These are phyloP conservation scores for Barnardius zonarius DNA, from an alignment of 2,113 vertebrate genomes.

Conservation along the genomic window DNA sequence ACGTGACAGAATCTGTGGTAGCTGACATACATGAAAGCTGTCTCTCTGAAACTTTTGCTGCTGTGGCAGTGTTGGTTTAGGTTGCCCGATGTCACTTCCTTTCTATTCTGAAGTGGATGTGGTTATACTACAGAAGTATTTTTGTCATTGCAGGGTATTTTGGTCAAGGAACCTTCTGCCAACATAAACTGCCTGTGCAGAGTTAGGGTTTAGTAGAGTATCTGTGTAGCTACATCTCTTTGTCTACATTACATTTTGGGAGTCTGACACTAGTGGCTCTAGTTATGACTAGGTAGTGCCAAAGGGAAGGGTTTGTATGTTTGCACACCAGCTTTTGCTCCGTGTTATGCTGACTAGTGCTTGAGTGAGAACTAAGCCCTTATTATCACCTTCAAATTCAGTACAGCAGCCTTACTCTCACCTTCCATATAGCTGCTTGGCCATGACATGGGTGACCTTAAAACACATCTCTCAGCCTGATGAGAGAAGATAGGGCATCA, in stretches of 20 bases:
- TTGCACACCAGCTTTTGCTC: background rate
- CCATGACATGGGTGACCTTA: fast-evolving
- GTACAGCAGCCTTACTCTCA: background rate
- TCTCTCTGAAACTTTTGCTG: background rate
- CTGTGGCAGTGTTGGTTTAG: background rate
- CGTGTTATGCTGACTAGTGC: background rate
- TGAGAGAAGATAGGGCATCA: fast-evolving
- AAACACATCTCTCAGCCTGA: background rate
- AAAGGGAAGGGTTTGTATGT: background rate
- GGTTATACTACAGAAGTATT: background rate
- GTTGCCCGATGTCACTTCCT: background rate
- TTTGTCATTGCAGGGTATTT: background rate
- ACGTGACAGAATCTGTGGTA: background rate
- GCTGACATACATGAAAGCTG: background rate
- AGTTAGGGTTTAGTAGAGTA: background rate
- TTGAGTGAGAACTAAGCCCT: background rate
- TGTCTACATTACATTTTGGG: background rate
- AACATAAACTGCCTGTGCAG: background rate
- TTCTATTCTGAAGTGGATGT: background rate
- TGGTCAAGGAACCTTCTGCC: background rate
- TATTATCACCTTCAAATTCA: background rate
- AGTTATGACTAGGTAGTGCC: background rate
- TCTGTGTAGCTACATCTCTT: background rate
- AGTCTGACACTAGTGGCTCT: background rate
- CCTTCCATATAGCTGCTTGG: background rate